phyloP scores from a whole-genome alignment of 2,888 invertebrate species.

The Himalopsyche kuldschensis region DNA sequence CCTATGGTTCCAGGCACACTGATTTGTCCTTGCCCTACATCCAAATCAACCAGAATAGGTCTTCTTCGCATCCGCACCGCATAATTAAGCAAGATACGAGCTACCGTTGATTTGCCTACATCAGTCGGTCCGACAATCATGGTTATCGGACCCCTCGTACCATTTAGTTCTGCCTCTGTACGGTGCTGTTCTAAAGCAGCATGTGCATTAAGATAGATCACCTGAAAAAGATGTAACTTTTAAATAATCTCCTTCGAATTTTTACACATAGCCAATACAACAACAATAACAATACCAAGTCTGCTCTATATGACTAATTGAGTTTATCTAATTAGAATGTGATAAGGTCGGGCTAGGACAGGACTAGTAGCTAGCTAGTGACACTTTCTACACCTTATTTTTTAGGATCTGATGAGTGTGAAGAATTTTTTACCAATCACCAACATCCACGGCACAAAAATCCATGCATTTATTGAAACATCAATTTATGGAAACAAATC shows the following conservation, averaged over 20 bases:
- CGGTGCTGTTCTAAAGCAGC: constrained; percentile 91
- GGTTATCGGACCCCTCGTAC: constrained; percentile 77
- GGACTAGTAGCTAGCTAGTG: too few relatives aligned
- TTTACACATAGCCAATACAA: background rate
- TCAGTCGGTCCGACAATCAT: constrained; percentile 94
- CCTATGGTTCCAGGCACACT: constrained; percentile 91
- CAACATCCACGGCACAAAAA: too few relatives aligned
- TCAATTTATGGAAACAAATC: too few relatives aligned
- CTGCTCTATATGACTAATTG: too few relatives aligned
- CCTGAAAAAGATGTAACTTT: constrained; percentile 45
- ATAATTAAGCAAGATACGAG: constrained; percentile 88
- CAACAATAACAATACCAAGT: too few relatives aligned
- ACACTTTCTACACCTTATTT: too few relatives aligned
- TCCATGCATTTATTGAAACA: too few relatives aligned
- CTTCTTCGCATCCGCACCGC: constrained; percentile 86
- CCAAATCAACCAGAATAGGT: constrained; percentile 92
- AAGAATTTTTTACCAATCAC: too few relatives aligned
- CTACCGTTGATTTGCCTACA: constrained; percentile 94
- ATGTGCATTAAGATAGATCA: constrained; percentile 93
- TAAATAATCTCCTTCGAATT: background rate
- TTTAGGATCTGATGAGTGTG: too few relatives aligned
- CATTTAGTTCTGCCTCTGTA: constrained; percentile 74
- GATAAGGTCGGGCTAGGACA: too few relatives aligned
- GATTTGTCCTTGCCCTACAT: constrained; percentile 92
- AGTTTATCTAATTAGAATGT: too few relatives aligned